Conservation (phyloP, 2,113 vertebrate species). For the Oenanthe melanoleuca region DNA sequence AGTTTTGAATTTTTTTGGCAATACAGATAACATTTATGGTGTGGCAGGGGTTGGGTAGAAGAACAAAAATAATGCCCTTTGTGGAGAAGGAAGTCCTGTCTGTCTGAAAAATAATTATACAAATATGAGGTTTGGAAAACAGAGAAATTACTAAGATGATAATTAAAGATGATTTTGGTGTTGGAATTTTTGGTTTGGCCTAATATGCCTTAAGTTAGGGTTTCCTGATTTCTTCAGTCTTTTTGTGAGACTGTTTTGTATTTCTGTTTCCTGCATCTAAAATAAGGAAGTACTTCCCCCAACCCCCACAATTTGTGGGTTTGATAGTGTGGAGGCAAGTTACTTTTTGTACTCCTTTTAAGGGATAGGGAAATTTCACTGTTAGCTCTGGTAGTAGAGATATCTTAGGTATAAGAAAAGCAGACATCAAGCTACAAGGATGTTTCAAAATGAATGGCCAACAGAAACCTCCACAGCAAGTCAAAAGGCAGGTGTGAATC, state of each 20-base stretch:
- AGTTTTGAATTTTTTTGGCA: not conserved
- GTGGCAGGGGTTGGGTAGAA: not conserved
- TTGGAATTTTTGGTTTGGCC: not conserved
- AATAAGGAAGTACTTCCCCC: not conserved
- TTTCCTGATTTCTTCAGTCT: constrained; percentile 15
- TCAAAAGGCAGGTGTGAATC: not conserved
- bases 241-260: not conserved
- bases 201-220: not conserved
- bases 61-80: not conserved
- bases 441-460: not conserved
- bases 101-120: not conserved
- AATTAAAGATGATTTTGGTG: not conserved
- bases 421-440: not conserved
- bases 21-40: not conserved
- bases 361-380: not conserved
- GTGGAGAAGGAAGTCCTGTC: not conserved
- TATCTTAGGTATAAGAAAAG: not conserved
- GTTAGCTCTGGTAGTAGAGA: not conserved
- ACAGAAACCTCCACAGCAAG: not conserved
- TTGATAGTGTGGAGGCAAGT: not conserved
- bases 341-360: not conserved
- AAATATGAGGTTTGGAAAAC: not conserved
- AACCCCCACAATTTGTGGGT: not conserved
- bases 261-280: constrained; percentile 6
- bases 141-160: not conserved